Percentiles rank a stretch among this genome's conserved stretches.
phyloP scores from a whole-genome alignment of 2,888 invertebrate genomes.

The Alsophila aescularia region DNA sequence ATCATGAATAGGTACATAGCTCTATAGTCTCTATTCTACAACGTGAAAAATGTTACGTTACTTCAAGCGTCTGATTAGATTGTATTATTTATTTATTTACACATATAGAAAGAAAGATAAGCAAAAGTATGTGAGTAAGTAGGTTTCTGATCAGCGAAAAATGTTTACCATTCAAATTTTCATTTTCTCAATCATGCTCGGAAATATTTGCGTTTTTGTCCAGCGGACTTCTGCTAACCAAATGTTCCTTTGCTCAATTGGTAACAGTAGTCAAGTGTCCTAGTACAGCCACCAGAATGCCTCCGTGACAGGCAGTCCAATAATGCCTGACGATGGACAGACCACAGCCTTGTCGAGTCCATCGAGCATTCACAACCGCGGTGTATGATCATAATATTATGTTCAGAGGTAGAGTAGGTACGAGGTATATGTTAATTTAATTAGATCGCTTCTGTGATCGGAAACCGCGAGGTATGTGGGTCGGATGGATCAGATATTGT shows the following conservation, averaged over 20 bases:
- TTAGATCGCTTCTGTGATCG: slow-evolving; percentile 8
- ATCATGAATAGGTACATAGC: too few species aligned
- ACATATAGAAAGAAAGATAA: too few species aligned
- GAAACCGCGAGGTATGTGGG: background rate
- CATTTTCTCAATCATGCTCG: too few species aligned
- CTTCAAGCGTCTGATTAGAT: too few species aligned
- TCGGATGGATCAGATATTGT: background rate
- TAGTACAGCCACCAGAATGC: slow-evolving; percentile 40
- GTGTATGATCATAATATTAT: slow-evolving; percentile 40
- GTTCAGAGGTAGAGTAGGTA: background rate
- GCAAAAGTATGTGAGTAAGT: too few species aligned
- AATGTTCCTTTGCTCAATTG: background rate
- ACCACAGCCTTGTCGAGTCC: slow-evolving; percentile 71
- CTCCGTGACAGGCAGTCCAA: slow-evolving; percentile 58
- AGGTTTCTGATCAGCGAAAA: too few species aligned
- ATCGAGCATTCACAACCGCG: slow-evolving; percentile 49
- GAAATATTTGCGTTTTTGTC: too few species aligned
- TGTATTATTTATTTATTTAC: too few species aligned
- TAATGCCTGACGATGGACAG: slow-evolving; percentile 59
- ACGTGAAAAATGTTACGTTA: too few species aligned
- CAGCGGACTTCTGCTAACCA: too few species aligned
- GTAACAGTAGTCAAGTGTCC: slow-evolving; percentile 33
- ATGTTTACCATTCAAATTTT: too few species aligned
- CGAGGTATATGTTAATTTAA: slow-evolving; percentile 2
- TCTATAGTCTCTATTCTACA: too few species aligned